phyloP scores from a whole-genome alignment of 2,113 vertebrate genomes.

The Lasiurus borealis region DNA sequence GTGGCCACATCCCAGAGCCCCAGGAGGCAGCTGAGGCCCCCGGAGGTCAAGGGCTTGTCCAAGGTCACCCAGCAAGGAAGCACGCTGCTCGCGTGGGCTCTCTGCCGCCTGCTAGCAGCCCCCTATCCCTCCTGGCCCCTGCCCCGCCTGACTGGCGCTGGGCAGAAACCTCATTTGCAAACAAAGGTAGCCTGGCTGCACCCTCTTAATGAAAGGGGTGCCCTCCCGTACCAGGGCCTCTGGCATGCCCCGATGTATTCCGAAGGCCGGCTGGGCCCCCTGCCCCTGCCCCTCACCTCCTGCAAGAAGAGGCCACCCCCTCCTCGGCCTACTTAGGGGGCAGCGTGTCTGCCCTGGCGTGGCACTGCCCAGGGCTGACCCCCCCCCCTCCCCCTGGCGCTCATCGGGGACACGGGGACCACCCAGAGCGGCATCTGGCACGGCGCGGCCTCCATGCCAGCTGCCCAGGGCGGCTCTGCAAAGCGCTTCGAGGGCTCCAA shows the following conservation, averaged over 20 bases:
- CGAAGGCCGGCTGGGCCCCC: not conserved
- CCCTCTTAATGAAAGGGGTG: not conserved
- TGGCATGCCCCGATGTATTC: not conserved
- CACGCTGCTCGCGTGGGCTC: not conserved
- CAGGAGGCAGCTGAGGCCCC: not conserved
- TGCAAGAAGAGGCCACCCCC: not conserved
- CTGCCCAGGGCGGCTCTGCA: not conserved
- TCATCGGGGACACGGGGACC: too few species aligned
- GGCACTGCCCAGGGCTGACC: too few species aligned
- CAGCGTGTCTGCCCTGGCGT: too few species aligned
- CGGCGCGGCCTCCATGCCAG: not conserved
- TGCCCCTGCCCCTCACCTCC: too few species aligned
- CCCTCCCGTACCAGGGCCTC: not conserved
- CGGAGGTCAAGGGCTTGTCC: not conserved
- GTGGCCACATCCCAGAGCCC: fast-evolving
- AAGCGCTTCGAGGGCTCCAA: not conserved
- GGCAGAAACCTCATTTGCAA: not conserved
- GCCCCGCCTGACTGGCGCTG: not conserved
- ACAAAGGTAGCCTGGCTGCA: not conserved
- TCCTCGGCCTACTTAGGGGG: not conserved
- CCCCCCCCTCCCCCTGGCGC: too few species aligned
- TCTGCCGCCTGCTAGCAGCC: too few species aligned
- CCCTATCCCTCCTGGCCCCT: not conserved
- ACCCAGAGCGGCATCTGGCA: not conserved
- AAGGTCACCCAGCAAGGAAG: not conserved